Base-by-base conservation (phyloP, 1,140 invertebrate genomes). In the Calycopis cecrops region DNA sequence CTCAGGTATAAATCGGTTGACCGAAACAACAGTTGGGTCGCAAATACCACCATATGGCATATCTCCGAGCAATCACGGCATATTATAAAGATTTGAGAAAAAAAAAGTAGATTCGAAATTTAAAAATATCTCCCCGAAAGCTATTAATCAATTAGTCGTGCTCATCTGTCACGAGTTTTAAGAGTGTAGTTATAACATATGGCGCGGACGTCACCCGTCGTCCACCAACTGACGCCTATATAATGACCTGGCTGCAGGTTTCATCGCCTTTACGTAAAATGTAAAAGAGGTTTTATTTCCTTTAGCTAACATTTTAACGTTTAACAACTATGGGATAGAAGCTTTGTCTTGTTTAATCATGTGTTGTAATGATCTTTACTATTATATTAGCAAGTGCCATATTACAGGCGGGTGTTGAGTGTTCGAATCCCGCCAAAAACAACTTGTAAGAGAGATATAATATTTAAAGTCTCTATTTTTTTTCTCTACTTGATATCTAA, bases 131-230 rank as follows among this genome's bases (percentile, higher is more conserved):
- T 73, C 77, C 78, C 73, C 69, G 70, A 65, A 68, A 61, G 61
- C 69, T 76, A 82, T 83, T 80, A 84, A 85, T 82, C 83, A 85
- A 85, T 85, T 87, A 82, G 64, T 58, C 71, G 69, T 77, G 76
- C 65, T 69, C 71, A 72, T 69, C 71, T 71, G 75, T 76, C 79
- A 69, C 65, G 68, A 71, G 76, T 80, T 73, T 77, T 74, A 78
- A 74, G 64, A 55, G 60, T 71, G 66, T 28, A 28, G 21, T 59
- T 62, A 69, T 55, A 76, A 73, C 79, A 85, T 84, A 85, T 83
- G 79, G 79, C 56, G 57, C 64, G 57, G 64, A 62, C 69, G 58
- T 63, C 57, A 37, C 21, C 21, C 21, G 64, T 62, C 78, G 79
- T 71, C 68, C 57, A 59, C 84, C 84, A 85, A 78, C 84, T 85